A percentile compares a stretch with the other conserved stretches of the same genome.
Evolutionary conservation across 2,888 invertebrate genomes (phyloP).

Genomic region (Cheilosia vulpina): DNA sequence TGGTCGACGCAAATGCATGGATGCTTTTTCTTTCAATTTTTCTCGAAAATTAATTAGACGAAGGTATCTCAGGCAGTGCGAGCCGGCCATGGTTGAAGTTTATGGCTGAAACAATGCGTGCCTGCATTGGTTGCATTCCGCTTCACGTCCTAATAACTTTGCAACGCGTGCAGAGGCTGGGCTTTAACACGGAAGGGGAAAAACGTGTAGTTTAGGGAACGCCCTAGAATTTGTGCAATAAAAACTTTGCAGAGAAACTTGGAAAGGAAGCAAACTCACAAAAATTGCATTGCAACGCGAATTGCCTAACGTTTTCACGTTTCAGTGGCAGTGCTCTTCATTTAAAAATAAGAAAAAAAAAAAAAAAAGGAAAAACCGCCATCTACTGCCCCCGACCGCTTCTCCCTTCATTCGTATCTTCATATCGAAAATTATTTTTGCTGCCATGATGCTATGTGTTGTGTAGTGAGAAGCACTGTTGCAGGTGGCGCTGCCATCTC

Average conservation of each 20-base stretch:
- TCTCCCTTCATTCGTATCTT: slow-evolving; percentile 45
- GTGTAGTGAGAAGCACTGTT: slow-evolving; percentile 61
- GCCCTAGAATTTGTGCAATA: slow-evolving; percentile 66
- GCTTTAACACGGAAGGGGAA: slow-evolving; percentile 14
- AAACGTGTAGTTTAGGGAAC: slow-evolving; percentile 61
- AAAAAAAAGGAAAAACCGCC: not conserved
- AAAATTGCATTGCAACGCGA: slow-evolving; percentile 53
- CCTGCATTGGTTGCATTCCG: slow-evolving; percentile 39
- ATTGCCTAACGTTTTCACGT: slow-evolving; percentile 58
- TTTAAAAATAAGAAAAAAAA: slow-evolving; percentile 33
- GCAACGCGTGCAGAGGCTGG: slow-evolving; percentile 42
- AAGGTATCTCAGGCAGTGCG: not conserved
- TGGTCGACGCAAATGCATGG: slow-evolving; percentile 51
- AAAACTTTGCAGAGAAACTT: slow-evolving; percentile 49
- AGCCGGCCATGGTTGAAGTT: slow-evolving; percentile 1
- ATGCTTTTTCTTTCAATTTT: slow-evolving; percentile 25
- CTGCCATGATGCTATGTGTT: slow-evolving; percentile 62
- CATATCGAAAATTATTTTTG: slow-evolving; percentile 72
- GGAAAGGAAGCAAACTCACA: slow-evolving; percentile 50
- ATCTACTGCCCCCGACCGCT: not conserved
- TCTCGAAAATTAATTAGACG: slow-evolving; percentile 54
- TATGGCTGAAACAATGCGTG: slow-evolving; percentile 31
- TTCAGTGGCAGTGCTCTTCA: slow-evolving; percentile 62
- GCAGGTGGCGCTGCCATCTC: slow-evolving; percentile 74
- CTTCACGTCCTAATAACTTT: slow-evolving; percentile 60